These are phyloP conservation scores for Tipula helvola DNA, from an alignment of 2,888 invertebrate genomes.

Conservation along the genomic window DNA sequence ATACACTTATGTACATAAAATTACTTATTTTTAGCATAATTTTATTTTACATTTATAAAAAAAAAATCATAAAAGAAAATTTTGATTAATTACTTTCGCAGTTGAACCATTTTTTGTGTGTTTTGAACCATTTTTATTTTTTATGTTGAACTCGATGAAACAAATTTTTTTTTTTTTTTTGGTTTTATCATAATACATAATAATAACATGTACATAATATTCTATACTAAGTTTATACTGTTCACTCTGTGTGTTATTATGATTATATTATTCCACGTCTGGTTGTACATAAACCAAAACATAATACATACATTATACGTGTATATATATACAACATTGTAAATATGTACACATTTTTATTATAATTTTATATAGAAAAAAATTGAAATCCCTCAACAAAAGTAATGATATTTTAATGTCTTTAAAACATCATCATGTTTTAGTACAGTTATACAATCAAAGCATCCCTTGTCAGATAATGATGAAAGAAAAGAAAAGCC, in stretches of 20 bases:
- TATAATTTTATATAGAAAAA: not conserved
- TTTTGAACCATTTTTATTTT: not conserved
- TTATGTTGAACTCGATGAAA: not conserved
- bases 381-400: not conserved
- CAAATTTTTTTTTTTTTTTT: not conserved
- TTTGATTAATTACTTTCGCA: not conserved
- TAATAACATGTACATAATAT: not conserved
- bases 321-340: not conserved
- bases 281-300: not conserved
- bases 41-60: not conserved
- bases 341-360: not conserved
- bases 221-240: not conserved
- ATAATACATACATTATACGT: not conserved
- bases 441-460: not conserved
- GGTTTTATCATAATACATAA: not conserved
- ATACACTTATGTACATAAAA: not conserved
- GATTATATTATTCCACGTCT: not conserved
- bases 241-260: not conserved
- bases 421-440: slow-evolving; percentile 5
- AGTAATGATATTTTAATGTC: slow-evolving; percentile 10
- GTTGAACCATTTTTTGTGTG: not conserved
- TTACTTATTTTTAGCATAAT: not conserved
- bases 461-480: slow-evolving; percentile 4
- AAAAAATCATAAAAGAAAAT: not conserved
- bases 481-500: not conserved